These are phyloP conservation scores for Apostichopus californicus DNA, from an alignment of 35 echinoderm and acorn worm species.

Conservation along the genomic window DNA sequence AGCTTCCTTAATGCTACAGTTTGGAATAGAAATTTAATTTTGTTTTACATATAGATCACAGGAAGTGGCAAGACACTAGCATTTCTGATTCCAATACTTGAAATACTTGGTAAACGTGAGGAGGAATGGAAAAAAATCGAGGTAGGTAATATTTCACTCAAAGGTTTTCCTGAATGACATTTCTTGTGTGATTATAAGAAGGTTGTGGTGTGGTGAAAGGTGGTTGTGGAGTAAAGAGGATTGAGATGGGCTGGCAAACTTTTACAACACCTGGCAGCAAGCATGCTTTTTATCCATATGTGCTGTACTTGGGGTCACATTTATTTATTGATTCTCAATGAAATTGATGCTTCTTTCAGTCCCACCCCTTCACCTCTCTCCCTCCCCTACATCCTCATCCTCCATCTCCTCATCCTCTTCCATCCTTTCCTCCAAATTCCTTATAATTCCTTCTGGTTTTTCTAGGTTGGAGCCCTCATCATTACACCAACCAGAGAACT, in stretches of 20 bases:
- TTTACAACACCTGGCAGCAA: too few relatives aligned
- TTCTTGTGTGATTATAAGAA: too few relatives aligned
- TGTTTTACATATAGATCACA: conserved; percentile 62
- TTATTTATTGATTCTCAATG: too few relatives aligned
- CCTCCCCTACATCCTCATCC: not conserved
- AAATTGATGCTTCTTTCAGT: too few relatives aligned
- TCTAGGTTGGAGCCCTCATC: conserved; percentile 88
- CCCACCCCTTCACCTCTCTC: not conserved
- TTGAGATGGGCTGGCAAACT: too few relatives aligned
- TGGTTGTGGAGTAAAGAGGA: too few relatives aligned
- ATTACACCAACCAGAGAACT: conserved; percentile 92
- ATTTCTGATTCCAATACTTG: conserved; percentile 91
- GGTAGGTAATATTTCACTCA: conserved; percentile 31
- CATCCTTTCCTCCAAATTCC: not conserved
- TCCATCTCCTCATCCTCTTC: not conserved
- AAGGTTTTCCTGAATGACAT: not conserved
- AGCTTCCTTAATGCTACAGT: too few relatives aligned
- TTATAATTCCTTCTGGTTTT: not conserved
- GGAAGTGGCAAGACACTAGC: conserved; percentile 98
- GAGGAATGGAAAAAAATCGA: conserved; percentile 83
- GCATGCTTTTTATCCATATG: too few relatives aligned
- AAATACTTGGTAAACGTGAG: conserved; percentile 85
- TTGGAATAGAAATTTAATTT: not conserved
- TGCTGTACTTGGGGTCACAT: too few relatives aligned
- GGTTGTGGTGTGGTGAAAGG: too few relatives aligned